Conservation (phyloP, 2,888 invertebrate genomes). For the Oasisia sp. region DNA sequence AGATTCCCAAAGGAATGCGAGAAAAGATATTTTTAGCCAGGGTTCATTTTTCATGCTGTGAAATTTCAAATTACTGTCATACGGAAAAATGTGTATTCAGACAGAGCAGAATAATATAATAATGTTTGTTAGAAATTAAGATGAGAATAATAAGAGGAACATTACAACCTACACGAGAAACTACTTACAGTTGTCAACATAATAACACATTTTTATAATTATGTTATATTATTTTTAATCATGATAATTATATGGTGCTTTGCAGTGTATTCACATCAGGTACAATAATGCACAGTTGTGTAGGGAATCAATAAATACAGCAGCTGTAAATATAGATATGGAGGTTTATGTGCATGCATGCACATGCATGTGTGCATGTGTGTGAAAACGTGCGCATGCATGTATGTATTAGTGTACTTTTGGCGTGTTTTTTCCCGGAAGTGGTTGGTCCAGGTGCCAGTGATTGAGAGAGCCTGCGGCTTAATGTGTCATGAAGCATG, state of each 20-base stretch:
- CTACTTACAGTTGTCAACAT: no score
- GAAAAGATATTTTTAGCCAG: no score
- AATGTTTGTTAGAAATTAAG: no score
- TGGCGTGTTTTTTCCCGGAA: not conserved
- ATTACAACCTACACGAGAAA: no score
- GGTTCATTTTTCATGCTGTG: no score
- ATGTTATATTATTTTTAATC: no score
- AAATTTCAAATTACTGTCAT: no score
- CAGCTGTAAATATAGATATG: not conserved
- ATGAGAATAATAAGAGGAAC: no score
- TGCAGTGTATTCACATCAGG: not conserved
- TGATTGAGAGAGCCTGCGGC: not conserved
- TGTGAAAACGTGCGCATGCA: not conserved
- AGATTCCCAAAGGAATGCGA: not conserved
- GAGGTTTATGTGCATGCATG: not conserved
- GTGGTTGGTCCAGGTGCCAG: not conserved
- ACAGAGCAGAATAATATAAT: no score
- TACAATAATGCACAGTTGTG: not conserved
- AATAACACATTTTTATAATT: no score
- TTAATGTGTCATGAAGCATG: slow-evolving; percentile 1
- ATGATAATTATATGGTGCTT: not conserved
- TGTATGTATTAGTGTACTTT: not conserved
- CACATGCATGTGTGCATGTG: not conserved
- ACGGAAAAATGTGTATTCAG: no score
- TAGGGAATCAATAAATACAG: not conserved